Evolutionary conservation across 2,888 invertebrate genomes (phyloP).

Genomic region (Dorcus parallelipipedus): DNA sequence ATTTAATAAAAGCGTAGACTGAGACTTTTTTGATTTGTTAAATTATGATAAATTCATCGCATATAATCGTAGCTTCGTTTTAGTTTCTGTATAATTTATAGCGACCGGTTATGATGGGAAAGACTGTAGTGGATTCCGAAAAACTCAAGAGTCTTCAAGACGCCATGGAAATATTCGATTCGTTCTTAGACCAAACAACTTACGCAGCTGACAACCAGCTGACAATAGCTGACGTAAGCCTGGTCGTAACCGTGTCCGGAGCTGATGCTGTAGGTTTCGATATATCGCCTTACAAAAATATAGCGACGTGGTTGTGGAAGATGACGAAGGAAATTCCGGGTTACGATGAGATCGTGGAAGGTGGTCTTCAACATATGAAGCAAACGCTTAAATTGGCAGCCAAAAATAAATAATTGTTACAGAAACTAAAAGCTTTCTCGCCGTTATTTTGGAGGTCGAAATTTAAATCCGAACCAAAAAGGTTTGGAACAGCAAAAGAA

Average conservation of each 20-base stretch:
- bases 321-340: constrained; percentile 58
- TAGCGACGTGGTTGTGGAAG: constrained; percentile 60
- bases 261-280: constrained; percentile 63
- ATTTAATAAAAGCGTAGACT: no score
- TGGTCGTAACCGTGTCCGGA: constrained; percentile 67
- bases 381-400: constrained; percentile 34
- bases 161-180: constrained; percentile 66
- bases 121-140: constrained; percentile 54
- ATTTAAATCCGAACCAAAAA: background rate
- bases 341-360: constrained; percentile 50
- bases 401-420: constrained; percentile 24
- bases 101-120: constrained; percentile 51
- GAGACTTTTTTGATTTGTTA: no score
- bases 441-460: background rate
- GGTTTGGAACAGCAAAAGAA: no score
- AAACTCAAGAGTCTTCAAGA: constrained; percentile 67
- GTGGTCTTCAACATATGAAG: constrained; percentile 38
- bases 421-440: background rate
- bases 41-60: no score
- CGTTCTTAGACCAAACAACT: constrained; percentile 66
- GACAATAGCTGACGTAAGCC: constrained; percentile 74
- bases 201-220: constrained; percentile 70
- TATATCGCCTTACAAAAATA: constrained; percentile 65
- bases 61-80: no score
- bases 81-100: constrained; percentile 11